Percentiles rank a stretch among this genome's conserved stretches.
Evolutionary conservation across 64 coral and sea anemone species (phyloP).

Genomic region (Trachythela sp.): DNA sequence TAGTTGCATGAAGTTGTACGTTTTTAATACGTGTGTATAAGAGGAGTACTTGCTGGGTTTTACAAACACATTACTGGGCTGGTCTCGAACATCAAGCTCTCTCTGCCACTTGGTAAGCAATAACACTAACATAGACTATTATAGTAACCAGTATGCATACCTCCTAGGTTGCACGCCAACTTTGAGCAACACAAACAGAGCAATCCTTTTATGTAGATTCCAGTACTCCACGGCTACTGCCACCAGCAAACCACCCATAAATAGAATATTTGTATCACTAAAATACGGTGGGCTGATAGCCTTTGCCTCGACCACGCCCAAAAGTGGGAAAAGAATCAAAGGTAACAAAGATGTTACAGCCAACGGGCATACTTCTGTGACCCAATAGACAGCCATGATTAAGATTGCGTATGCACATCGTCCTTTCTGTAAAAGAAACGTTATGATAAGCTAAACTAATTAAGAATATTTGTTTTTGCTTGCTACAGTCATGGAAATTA

Average conservation of each 20-base stretch:
- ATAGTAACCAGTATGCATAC: neutral
- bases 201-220: slow-evolving; percentile 78
- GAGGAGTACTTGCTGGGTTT: no score
- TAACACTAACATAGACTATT: no score
- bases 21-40: no score
- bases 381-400: slow-evolving; percentile 77
- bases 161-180: slow-evolving; percentile 72
- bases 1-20: no score
- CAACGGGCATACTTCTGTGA: slow-evolving; percentile 65
- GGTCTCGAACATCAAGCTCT: no score
- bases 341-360: slow-evolving; percentile 72
- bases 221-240: slow-evolving; percentile 79
- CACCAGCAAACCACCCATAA: slow-evolving; percentile 67
- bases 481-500: no score
- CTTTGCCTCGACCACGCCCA: slow-evolving; percentile 67
- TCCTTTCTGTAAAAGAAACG: slow-evolving; percentile 38
- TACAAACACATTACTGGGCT: no score
- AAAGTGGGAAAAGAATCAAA: slow-evolving; percentile 58
- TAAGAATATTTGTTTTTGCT: no score
- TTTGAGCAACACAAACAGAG: slow-evolving; percentile 51
- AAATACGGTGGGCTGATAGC: slow-evolving; percentile 59
- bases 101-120: no score
- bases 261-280: slow-evolving; percentile 68
- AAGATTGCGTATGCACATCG: slow-evolving; percentile 66
- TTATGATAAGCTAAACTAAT: no score